Base-by-base conservation (phyloP, 2,888 invertebrate species). In the Lasioglossum villosulum region DNA sequence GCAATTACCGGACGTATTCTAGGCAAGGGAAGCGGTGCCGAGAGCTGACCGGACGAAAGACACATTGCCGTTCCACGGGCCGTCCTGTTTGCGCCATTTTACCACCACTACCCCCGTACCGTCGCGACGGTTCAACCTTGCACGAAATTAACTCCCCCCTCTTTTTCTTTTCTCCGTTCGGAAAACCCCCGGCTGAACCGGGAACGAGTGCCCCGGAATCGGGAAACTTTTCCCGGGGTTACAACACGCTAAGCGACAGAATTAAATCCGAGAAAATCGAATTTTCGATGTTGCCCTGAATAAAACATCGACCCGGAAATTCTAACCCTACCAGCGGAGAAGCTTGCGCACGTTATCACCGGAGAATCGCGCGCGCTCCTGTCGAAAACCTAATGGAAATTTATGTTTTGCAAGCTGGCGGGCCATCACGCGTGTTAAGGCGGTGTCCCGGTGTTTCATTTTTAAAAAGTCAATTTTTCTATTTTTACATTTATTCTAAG, bases 1-100 rank as follows among this genome's bases (percentile, higher is more conserved):
- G 93, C 93, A 93, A 93, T 93, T 93, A 93, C 93, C 89, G 89
- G 89, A 90, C 92, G 90, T 91, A 91, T 90, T 86, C 83, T 27
- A 45, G 74, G 78, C 37, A 63, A 48, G 80, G 76, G 75, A 59
- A 68, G 70, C 56, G 56, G 78, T 39, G 73, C 71, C 75, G 83
- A 80, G 83, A 83, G 73, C 75, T 77, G 74, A 75, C 89, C 78
- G 87, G 89, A 71, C 90, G 86, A 90, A 90, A 90, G 90, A 90
- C 89, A 86, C 87, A 90, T 90, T 87, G 90, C 90, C 75, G 82
- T 71, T 82, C 86, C 82, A 78, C 70, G 85, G 73, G 68, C 82
- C 81, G 81, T 84, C 72, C 83, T 73, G 81, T 83, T 84, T 86
- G 42, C 68, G 34, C 79, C 59, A 72, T 74, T 80, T 82, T 83